Percentiles rank a stretch among this genome's conserved stretches.
Evolutionary conservation across 2,113 vertebrate species (phyloP).

Genomic region (Actenoides hombroni): DNA sequence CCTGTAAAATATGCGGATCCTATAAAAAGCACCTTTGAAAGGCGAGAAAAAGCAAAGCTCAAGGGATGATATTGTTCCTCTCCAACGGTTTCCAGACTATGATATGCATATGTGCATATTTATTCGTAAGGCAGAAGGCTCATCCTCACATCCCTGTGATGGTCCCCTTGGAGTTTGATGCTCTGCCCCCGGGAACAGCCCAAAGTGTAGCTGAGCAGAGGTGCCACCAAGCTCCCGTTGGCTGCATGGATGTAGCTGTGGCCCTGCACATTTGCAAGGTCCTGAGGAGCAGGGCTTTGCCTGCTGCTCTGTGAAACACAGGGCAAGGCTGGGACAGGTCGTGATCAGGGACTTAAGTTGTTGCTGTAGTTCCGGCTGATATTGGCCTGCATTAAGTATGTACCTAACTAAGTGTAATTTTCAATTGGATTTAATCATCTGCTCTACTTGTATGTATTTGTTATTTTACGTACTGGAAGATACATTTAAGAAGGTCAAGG

Average conservation of each 20-base stretch:
- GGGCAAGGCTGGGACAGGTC: background rate
- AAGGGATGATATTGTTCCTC: background rate
- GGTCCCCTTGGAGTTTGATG: background rate
- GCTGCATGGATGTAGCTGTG: accelerated
- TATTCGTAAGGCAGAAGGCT: background rate
- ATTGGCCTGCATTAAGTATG: background rate
- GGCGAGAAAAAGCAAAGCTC: background rate
- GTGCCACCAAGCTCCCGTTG: background rate
- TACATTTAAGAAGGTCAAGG: background rate
- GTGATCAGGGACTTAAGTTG: background rate
- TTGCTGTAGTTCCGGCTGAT: background rate
- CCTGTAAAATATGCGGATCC: background rate
- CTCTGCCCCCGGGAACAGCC: background rate
- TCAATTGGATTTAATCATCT: background rate
- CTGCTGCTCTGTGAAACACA: background rate
- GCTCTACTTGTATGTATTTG: background rate
- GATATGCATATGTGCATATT: background rate
- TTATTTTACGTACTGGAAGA: background rate
- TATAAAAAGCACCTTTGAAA: background rate
- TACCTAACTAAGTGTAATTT: background rate
- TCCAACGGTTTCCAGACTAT: background rate
- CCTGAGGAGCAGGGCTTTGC: background rate
- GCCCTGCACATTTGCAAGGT: accelerated
- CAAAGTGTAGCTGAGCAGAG: background rate
- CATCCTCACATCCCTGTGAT: background rate